Evolutionary conservation across 2,888 invertebrate genomes (phyloP), one percentile per base, ranked within the genome.

Genomic region (Macrosoma leucophasiata): DNA sequence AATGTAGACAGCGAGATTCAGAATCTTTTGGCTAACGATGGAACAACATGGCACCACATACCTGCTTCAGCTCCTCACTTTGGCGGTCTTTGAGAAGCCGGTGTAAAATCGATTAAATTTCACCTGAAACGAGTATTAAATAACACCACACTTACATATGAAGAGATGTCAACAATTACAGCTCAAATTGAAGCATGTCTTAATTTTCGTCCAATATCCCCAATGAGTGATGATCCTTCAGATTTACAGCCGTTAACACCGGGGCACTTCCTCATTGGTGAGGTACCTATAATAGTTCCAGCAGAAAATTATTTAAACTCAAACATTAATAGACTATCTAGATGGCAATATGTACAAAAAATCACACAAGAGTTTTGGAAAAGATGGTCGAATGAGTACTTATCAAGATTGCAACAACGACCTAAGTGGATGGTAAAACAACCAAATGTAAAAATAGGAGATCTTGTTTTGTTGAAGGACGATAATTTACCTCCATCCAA

Each of bases 331-430:
- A 17, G 31, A 10, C 22, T 44, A 12, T 32, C 38, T 8, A 41
- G 52, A 26, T 55, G 52, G 52, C 50, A 52, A 24, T 13, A 52
- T 2, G 26, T 46, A 3, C 53, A 53, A 30, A 43, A 34, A 20
- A 46, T 47, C 43, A 44, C 42, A 3, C 48, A 53, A 36, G 41
- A 50, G 24, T 53, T 57, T 25, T 52, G 52, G 52, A 35, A 21
- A 5, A 36, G 37, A 34, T 55, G 55, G 55, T 34, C 35, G 6
- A 26, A 38, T 10, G 53, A 55, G 19, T 54, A 55, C 30, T 34
- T 56, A 1, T 36, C 46, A 12, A 47, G 43, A 0, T 18, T 43
- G 19, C 40, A 49, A 15, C 48, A 48, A 38, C 32, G 50, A n/a
- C 25, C 36, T 19, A 55, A 51, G 27, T 50, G 50, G 52, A 45